phyloP scores from a whole-genome alignment of 2,797 vertebrate genomes.

The Malacoraja senta region DNA sequence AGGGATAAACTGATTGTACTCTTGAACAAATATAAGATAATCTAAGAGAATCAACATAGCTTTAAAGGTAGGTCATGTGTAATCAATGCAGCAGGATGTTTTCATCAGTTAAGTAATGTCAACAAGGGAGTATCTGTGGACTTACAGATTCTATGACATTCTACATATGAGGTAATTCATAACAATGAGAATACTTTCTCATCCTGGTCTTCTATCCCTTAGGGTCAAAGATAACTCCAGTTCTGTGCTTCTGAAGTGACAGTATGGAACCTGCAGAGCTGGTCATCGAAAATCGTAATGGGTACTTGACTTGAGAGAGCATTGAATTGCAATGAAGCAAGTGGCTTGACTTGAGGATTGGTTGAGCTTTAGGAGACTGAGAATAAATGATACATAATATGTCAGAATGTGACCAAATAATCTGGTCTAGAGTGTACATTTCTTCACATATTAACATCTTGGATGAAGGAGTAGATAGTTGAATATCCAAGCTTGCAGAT shows the following conservation, averaged over 20 bases:
- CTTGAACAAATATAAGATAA: not conserved
- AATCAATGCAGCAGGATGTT: not conserved
- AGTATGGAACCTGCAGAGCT: too few relatives aligned
- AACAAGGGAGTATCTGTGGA: not conserved
- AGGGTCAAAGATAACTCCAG: too few relatives aligned
- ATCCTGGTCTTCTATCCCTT: too few relatives aligned
- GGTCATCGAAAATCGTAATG: too few relatives aligned
- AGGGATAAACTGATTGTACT: not conserved
- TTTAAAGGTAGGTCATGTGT: not conserved
- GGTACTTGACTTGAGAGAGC: too few relatives aligned
- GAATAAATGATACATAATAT: not conserved
- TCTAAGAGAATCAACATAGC: not conserved
- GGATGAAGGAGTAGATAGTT: not conserved
- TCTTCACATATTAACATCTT: not conserved
- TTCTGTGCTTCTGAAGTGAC: too few relatives aligned
- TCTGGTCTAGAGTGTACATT: not conserved
- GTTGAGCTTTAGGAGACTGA: not conserved
- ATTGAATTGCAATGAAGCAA: not conserved
- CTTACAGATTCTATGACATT: not conserved
- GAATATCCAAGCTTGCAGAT: not conserved
- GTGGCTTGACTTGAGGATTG: not conserved
- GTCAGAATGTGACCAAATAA: not conserved
- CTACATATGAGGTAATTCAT: not conserved
- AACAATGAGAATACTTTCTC: not conserved
- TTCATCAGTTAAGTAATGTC: not conserved